Evolutionary conservation across 2,113 vertebrate species (phyloP).

Genomic region (Galbula dea): DNA sequence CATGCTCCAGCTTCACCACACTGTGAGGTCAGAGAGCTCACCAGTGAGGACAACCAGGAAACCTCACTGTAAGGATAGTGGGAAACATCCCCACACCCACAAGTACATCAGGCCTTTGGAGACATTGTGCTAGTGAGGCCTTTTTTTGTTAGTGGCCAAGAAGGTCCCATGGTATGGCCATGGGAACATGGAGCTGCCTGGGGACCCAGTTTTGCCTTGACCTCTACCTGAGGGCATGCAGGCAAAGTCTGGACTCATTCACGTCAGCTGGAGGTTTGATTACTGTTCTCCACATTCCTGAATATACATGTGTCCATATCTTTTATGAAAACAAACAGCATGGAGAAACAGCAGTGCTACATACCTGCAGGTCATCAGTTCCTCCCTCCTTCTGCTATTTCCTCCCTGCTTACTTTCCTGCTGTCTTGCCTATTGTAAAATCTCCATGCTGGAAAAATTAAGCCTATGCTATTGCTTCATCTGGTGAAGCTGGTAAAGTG

Average conservation of each 20-base stretch:
- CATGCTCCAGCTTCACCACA: rapidly evolving
- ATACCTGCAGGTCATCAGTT: not conserved
- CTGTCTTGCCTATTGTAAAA: not conserved
- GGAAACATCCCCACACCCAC: not conserved
- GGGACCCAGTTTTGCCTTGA: too few relatives aligned
- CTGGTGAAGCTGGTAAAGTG: not conserved
- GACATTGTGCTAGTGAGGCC: not conserved
- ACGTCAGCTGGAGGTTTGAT: not conserved
- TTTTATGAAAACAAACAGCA: not conserved
- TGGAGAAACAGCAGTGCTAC: not conserved
- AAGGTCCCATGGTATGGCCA: not conserved
- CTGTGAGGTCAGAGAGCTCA: not conserved
- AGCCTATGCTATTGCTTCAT: not conserved
- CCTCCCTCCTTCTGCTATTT: not conserved
- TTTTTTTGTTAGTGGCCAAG: not conserved
- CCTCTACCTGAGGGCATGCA: not conserved
- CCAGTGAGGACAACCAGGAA: not conserved
- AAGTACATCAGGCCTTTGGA: not conserved
- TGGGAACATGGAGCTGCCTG: rapidly evolving
- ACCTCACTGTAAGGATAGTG: not conserved
- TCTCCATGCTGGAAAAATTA: not conserved
- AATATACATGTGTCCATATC: not conserved
- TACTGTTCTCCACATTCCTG: not conserved
- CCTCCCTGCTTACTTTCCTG: not conserved
- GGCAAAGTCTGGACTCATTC: not conserved